Evolutionary conservation across 2,797 vertebrate species (phyloP).

Genomic region (Knipowitschia caucasica): DNA sequence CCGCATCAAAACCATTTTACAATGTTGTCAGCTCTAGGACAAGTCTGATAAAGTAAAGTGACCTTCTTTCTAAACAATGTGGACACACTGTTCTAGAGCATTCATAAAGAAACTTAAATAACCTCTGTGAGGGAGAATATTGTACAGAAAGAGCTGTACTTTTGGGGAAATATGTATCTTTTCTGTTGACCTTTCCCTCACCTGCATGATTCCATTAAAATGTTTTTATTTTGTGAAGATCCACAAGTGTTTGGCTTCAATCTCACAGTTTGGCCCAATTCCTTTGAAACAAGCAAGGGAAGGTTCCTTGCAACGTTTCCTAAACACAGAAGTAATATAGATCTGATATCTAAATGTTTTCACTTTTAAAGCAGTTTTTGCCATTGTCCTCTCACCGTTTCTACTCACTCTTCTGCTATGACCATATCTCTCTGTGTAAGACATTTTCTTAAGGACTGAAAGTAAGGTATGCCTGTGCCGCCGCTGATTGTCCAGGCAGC

Average conservation of each 20-base stretch:
- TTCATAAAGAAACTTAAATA: conserved; percentile 23
- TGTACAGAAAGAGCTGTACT: background rate
- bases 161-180: background rate
- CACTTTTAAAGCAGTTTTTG: background rate
- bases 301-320: background rate
- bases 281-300: too few species aligned
- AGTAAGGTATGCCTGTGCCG: background rate
- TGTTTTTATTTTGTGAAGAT: background rate
- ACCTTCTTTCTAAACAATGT: too few species aligned
- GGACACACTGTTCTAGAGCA: background rate
- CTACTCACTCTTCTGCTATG: too few species aligned
- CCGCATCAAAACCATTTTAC: too few species aligned
- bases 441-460: background rate
- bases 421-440: too few species aligned
- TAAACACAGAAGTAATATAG: background rate
- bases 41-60: too few species aligned
- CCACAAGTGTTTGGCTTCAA: too few species aligned
- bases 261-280: too few species aligned
- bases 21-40: too few species aligned
- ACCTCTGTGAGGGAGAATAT: conserved; percentile 40
- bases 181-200: background rate
- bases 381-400: too few species aligned
- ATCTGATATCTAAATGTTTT: background rate
- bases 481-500: conserved; percentile 25
- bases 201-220: background rate